These are phyloP conservation scores for Falco berigora DNA, from an alignment of 2,797 vertebrate genomes.

Conservation along the genomic window DNA sequence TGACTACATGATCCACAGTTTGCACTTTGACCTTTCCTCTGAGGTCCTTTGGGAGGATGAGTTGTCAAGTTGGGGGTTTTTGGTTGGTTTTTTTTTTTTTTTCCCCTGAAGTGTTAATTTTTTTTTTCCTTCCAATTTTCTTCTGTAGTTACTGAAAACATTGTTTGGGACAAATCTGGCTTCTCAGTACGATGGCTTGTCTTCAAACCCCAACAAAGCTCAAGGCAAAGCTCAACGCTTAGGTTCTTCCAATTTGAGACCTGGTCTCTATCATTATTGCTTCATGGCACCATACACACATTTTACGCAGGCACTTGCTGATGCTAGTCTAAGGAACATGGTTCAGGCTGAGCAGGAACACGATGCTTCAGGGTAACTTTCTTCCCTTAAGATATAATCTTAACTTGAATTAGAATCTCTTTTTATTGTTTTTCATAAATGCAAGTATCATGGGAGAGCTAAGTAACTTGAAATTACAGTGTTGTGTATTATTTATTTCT, in stretches of 20 bases:
- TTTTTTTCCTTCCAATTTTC: not conserved
- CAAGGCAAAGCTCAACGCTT: slow-evolving; percentile 93
- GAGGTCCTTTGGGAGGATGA: not conserved
- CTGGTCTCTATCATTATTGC: slow-evolving; percentile 96
- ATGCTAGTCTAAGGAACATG: slow-evolving; percentile 95
- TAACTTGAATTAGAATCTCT: not conserved
- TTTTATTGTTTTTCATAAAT: not conserved
- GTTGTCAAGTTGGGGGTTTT: not conserved
- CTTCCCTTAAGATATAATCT: not conserved
- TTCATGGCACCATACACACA: slow-evolving; percentile 99
- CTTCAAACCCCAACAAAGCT: slow-evolving; percentile 85
- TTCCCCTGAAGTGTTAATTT: not conserved
- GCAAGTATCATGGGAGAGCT: not conserved
- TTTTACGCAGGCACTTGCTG: slow-evolving; percentile 97
- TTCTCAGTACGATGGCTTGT: slow-evolving; percentile 88
- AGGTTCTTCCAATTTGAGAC: slow-evolving; percentile 88
- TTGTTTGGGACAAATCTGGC: slow-evolving; percentile 97
- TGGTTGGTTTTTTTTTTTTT: too few species aligned
- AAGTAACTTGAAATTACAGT: not conserved
- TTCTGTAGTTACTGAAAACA: slow-evolving; percentile 86
- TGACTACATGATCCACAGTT: not conserved
- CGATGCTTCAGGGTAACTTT: slow-evolving; percentile 87
- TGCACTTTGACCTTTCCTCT: not conserved
- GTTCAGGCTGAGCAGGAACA: slow-evolving; percentile 94
- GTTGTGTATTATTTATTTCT: not conserved